Base-by-base conservation (phyloP, 2,888 invertebrate genomes). In the Lampropteryx suffumata region DNA sequence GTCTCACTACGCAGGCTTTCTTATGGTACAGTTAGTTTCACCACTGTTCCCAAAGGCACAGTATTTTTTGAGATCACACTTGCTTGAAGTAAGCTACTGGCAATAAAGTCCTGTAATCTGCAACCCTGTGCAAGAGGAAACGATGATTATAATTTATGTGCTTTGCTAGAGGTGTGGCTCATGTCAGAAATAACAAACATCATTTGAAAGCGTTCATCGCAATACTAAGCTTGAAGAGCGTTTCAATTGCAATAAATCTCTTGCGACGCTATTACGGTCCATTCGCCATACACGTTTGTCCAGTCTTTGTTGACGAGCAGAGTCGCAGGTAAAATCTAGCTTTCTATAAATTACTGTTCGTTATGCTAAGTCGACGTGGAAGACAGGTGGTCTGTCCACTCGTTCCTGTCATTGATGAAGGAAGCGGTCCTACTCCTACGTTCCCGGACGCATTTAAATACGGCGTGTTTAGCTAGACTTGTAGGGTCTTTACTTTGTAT, bases 301-400 rank as follows among this genome's bases (percentile, higher is more conserved):
- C 46, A 40, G 36, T 47, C 29, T 41, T 41, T 42, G 47, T 41
- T 34, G 21, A 24, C 11, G 24, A 32, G 21, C 24, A 6, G 10
- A 44, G 44, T 50, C 40, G 14, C 33, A 33, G 26, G 37, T 27
- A 39, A 42, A 39, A 37, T 32, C 42, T 32, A 44, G 41, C 57
- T 73, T 65, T 66, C 75, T 79, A 85, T 86, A 85, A 84, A 86
- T 84, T 78, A 75, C 72, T 72, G 75, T 84, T 85, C 78, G 85
- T 84, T 86, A 85, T 79, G 76, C 76, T 71, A 73, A 78, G 69
- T 73, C 76, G 65, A 60, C 64, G 50, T 58, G 57, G 67, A 61
- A 72, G 82, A 80, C 86, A 86, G 85, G 85, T 86, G 85, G 84
- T 75, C 59, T 26, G 45, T 48, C 44, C 33, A 29, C 43, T 44